Conservation (phyloP, 2,888 invertebrate species). For the Halictus quadricinctus region DNA sequence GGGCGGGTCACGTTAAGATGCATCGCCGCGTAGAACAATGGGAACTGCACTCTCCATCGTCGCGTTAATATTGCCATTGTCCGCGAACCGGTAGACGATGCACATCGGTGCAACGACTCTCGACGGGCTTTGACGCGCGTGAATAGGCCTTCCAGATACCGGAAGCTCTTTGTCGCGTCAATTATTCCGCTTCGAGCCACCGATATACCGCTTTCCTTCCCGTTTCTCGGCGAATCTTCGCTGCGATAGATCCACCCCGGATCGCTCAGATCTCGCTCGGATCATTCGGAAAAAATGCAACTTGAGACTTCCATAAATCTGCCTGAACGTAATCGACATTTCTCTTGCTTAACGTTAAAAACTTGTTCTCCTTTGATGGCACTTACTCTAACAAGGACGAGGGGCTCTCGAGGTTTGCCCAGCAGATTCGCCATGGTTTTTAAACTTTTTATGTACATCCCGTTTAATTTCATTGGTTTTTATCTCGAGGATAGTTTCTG, state of each 20-base stretch:
- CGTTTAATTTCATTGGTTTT: background rate
- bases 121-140: slow-evolving; percentile 62
- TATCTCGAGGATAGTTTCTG: background rate
- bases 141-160: slow-evolving; percentile 64
- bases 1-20: slow-evolving; percentile 43
- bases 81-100: slow-evolving; percentile 49
- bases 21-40: slow-evolving; percentile 56
- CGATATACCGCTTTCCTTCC: slow-evolving; percentile 34
- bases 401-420: background rate
- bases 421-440: background rate
- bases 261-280: background rate
- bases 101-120: slow-evolving; percentile 55
- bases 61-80: slow-evolving; percentile 71
- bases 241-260: background rate
- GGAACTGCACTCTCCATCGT: slow-evolving; percentile 58
- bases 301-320: background rate
- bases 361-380: background rate
- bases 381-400: background rate
- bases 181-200: slow-evolving; percentile 63
- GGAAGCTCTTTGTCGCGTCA: slow-evolving; percentile 70
- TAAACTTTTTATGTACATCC: background rate
- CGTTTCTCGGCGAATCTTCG: slow-evolving; percentile 7
- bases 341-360: background rate
- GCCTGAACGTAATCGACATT: background rate
- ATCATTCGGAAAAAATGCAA: background rate